Evolutionary conservation across 2,113 vertebrate genomes (phyloP).

Genomic region (Cyrtonyx montezumae): DNA sequence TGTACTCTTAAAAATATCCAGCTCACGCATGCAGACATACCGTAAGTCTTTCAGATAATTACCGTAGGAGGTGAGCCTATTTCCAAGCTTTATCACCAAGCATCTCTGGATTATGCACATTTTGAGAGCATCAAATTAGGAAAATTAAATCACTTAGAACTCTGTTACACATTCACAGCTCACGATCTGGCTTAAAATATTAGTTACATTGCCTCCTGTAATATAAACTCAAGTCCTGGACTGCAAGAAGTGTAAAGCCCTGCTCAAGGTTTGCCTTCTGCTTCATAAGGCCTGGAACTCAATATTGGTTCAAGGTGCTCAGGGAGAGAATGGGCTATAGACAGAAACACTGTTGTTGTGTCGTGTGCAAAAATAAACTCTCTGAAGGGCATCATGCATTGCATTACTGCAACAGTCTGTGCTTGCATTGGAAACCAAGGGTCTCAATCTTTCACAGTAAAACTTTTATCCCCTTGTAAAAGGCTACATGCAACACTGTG

Average conservation of each 20-base stretch:
- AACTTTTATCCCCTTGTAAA: slow-evolving; percentile 34
- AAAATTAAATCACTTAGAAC: not conserved
- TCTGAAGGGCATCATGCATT: not conserved
- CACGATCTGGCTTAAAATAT: not conserved
- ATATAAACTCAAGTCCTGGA: not conserved
- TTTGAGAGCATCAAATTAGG: not conserved
- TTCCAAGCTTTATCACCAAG: not conserved
- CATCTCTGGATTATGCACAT: not conserved
- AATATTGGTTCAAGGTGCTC: not conserved
- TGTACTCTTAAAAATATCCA: not conserved
- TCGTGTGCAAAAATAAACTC: not conserved
- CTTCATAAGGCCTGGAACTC: not conserved
- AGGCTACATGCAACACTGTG: not conserved
- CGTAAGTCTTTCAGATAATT: not conserved
- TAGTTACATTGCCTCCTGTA: not conserved
- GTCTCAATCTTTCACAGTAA: slow-evolving; percentile 53
- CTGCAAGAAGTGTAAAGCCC: not conserved
- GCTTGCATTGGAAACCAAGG: not conserved
- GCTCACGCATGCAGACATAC: not conserved
- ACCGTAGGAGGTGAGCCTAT: not conserved
- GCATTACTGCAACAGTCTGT: not conserved
- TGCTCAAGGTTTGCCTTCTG: not conserved
- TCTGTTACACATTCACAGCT: not conserved
- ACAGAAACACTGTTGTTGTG: not conserved
- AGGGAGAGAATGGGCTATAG: not conserved